Base-by-base conservation (phyloP, 35 echinoderm and acorn worm genomes). In the Patiria miniata region DNA sequence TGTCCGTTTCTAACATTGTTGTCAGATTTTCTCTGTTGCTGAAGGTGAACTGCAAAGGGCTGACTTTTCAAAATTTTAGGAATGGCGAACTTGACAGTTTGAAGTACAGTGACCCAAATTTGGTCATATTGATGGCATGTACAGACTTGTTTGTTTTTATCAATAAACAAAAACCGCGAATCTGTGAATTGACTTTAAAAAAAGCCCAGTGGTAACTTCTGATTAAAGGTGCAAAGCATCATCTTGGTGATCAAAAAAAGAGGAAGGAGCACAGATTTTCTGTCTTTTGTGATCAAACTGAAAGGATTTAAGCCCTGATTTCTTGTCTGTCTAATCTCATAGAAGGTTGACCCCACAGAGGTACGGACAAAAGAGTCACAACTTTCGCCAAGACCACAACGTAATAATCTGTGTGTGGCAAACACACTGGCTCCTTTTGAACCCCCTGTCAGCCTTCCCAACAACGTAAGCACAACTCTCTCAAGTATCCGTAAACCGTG, bases 351-450 rank as follows among this genome's bases (percentile, higher is more conserved):
- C 65, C 65, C 65, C 7, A 34, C 65, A 73, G 1, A 26, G 65
- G 3, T 73, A 28, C 15, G 21, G 26, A 73, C 61, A 69, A 69
- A 7, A 29, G 22, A 69, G 61, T 69, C 0, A 68, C 10, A 23
- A 69, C 33, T 69, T 14, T 69, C 61, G 12, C 42, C 33, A 34
- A 34, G 61, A 26, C 58, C 65, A 73, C 65, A 32, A 34, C 34
- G 21, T 73, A 73, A 73, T 73, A 73, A 73, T 73, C 65, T 73
- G 65, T 73, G 65, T 73, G 65, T 73, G 29, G 26, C 34, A 26
- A 73, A 73, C 65, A 73, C 65, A 73, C n/a, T n/a, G 34, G 29
- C 21, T 10, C 65, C 65, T 73, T 12, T 73, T 73, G 26, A 73
- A 26, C n/a, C 34, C 34, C 10, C 19, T 73, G 29, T 73, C 65